Conservation (phyloP, 2,797 vertebrate species). For the Hydrolagus colliei region DNA sequence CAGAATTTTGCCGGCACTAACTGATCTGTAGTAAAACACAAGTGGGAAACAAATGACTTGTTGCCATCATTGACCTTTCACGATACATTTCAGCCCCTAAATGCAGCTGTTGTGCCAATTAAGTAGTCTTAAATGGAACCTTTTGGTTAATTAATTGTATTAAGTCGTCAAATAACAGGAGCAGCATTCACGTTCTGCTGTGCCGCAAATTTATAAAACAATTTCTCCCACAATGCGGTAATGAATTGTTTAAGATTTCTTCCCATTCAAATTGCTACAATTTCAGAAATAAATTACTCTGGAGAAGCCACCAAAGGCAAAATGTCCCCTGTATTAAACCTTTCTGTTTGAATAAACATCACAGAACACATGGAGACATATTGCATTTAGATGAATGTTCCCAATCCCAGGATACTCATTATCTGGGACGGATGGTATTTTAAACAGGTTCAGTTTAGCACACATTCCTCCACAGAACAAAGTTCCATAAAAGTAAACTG, state of each 20-base stretch:
- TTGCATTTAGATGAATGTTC: not conserved
- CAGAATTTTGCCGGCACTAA: conserved; percentile 15
- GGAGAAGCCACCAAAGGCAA: not conserved
- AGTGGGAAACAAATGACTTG: conserved; percentile 19
- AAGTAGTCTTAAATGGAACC: conserved; percentile 18
- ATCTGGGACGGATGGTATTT: not conserved
- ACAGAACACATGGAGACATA: not conserved
- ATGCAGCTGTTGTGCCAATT: not conserved
- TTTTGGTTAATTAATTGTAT: conserved; percentile 20
- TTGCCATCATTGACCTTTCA: conserved; percentile 18
- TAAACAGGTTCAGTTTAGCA: not conserved
- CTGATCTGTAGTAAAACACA: conserved; percentile 21
- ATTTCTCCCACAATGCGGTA: not conserved
- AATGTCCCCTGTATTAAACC: not conserved
- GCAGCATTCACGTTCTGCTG: not conserved
- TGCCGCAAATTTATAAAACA: not conserved
- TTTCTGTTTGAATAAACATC: not conserved
- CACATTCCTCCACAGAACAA: not conserved
- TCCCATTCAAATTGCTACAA: not conserved
- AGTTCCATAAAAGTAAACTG: too few relatives aligned
- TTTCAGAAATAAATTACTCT: too few relatives aligned
- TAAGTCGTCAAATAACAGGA: conserved; percentile 16
- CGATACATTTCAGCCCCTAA: conserved; percentile 24
- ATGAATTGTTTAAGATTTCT: not conserved
- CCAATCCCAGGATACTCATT: not conserved